Conservation (phyloP, 2,888 invertebrate species). For the Gisinianus flammeolus region DNA sequence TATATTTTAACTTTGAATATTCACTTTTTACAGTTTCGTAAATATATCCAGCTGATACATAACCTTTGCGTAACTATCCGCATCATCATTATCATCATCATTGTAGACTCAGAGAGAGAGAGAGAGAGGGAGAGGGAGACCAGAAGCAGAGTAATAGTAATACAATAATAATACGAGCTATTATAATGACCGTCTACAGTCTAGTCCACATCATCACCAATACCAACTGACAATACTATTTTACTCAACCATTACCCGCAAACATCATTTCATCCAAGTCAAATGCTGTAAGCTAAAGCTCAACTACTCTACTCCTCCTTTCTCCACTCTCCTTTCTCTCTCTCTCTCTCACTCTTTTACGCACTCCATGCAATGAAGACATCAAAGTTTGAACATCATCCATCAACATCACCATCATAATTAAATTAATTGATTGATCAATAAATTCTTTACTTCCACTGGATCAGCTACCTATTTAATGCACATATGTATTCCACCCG, state of each 20-base stretch:
- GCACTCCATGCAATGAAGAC: slow-evolving; percentile 45
- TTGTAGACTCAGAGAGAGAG: not conserved
- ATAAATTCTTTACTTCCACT: slow-evolving; percentile 44
- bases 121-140: not conserved
- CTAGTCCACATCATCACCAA: not conserved
- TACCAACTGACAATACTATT: not conserved
- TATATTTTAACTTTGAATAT: not conserved
- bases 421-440: slow-evolving; percentile 59
- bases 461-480: slow-evolving; percentile 33
- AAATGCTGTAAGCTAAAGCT: not conserved
- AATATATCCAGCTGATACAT: not conserved
- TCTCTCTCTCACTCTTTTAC: slow-evolving; percentile 14
- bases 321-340: slow-evolving; percentile 31
- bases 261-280: not conserved
- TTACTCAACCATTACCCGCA: not conserved
- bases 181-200: not conserved
- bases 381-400: slow-evolving; percentile 48
- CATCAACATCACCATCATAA: slow-evolving; percentile 56
- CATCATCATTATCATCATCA: too few relatives aligned
- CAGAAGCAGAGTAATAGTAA: not conserved
- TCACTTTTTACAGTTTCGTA: too few relatives aligned
- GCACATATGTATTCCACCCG: slow-evolving; percentile 20
- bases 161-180: not conserved
- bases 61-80: not conserved
- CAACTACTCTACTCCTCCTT: not conserved